Conservation (phyloP, 2,113 vertebrate genomes). For the Propithecus coquereli region DNA sequence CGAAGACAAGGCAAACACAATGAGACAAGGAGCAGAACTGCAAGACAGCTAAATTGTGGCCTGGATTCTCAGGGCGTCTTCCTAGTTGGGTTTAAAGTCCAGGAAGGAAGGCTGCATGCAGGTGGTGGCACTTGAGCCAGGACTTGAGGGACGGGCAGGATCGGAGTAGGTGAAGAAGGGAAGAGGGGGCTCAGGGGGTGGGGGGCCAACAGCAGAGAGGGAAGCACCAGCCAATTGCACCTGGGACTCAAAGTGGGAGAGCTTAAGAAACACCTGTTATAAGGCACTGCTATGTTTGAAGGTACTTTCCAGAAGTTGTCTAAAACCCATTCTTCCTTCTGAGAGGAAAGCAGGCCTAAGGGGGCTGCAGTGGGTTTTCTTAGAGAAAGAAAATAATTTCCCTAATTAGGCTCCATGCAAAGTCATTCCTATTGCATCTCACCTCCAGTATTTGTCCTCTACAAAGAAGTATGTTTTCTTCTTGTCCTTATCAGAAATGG, state of each 20-base stretch:
- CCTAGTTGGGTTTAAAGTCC: not conserved
- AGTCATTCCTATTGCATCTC: not conserved
- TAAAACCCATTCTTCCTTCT: not conserved
- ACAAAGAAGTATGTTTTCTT: constrained; percentile 86
- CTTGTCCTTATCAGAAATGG: constrained; percentile 81
- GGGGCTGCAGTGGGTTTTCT: not conserved
- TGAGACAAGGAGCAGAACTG: not conserved
- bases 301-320: not conserved
- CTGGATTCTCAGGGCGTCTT: not conserved
- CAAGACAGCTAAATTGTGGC: not conserved
- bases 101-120: not conserved
- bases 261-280: not conserved
- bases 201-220: not conserved
- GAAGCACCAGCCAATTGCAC: not conserved
- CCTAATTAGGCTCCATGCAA: not conserved
- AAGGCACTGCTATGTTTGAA: not conserved
- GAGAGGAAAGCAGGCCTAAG: not conserved
- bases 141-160: not conserved
- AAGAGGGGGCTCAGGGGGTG: no score
- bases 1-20: not conserved
- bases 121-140: not conserved
- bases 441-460: constrained; percentile 89
- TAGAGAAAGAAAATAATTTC: not conserved
- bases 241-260: not conserved
- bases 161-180: not conserved